These are phyloP conservation scores for Ennomos fuscantarius DNA, from an alignment of 2,888 invertebrate species.

Conservation along the genomic window DNA sequence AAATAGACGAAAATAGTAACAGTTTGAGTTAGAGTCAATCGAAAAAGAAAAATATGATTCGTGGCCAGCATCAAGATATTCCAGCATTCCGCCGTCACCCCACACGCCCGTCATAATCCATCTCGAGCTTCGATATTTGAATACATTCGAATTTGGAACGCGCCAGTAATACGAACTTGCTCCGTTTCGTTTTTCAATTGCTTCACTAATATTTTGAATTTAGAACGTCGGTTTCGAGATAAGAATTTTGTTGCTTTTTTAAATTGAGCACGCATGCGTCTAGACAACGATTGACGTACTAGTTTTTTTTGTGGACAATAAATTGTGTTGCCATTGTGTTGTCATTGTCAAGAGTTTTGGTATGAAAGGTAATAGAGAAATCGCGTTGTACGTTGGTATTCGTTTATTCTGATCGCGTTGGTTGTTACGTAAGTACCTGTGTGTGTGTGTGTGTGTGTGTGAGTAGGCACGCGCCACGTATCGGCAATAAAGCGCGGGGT, in stretches of 20 bases:
- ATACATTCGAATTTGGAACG: conserved; percentile 82
- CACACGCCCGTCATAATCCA: conserved; percentile 73
- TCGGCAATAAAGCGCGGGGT: conserved; percentile 66
- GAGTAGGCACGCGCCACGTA: conserved; percentile 72
- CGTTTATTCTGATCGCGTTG: conserved; percentile 75
- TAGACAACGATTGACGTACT: conserved; percentile 50
- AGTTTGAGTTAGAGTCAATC: conserved; percentile 39
- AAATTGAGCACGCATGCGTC: conserved; percentile 49
- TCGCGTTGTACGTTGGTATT: conserved; percentile 52
- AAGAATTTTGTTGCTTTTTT: conserved; percentile 52
- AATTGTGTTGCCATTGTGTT: conserved; percentile 59
- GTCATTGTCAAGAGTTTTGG: conserved; percentile 50
- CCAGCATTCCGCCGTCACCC: conserved; percentile 62
- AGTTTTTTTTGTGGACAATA: conserved; percentile 59
- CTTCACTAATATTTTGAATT: conserved; percentile 83
- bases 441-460: conserved; percentile 47
- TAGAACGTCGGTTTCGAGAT: conserved; percentile 74
- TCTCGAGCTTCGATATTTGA: conserved; percentile 80
- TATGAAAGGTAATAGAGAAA: conserved; percentile 80
- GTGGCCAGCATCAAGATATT: conserved; percentile 59
- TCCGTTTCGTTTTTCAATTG: conserved; percentile 83
- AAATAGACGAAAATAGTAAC: conserved; percentile 39
- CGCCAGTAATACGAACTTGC: conserved; percentile 79
- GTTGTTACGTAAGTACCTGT: conserved; percentile 71
- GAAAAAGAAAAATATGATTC: conserved; percentile 56